phyloP scores from a whole-genome alignment of 2,888 invertebrate species.

The Torymus aiolomorphi region DNA sequence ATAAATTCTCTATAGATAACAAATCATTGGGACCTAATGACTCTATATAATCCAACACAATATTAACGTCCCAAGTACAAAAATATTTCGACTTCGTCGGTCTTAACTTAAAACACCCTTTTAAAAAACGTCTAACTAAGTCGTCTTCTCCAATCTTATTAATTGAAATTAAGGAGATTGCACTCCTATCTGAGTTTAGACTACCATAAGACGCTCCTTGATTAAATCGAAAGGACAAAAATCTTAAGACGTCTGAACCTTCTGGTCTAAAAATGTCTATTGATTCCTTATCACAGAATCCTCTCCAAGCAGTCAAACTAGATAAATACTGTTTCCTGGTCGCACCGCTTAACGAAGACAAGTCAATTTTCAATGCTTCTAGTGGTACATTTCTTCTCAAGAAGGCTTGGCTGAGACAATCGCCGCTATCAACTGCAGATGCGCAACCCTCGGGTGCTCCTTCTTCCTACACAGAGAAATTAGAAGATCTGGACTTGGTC shows the following conservation, averaged over 20 bases:
- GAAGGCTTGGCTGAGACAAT: background rate
- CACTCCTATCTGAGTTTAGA: background rate
- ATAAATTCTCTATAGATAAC: background rate
- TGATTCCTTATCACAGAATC: background rate
- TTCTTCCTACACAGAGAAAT: background rate
- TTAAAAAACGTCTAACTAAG: background rate
- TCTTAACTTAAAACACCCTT: background rate
- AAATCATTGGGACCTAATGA: background rate
- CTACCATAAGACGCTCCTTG: background rate
- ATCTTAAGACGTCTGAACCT: background rate
- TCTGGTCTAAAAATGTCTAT: background rate
- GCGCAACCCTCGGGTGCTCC: background rate
- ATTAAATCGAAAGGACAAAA: background rate
- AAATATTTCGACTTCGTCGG: constrained; percentile 30
- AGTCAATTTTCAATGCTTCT: background rate
- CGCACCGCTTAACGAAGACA: background rate
- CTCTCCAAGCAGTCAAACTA: background rate
- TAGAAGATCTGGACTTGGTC: background rate
- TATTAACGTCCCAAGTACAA: constrained; percentile 40
- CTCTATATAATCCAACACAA: constrained; percentile 15
- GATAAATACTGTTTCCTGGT: background rate
- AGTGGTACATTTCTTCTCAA: background rate
- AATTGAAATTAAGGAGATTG: background rate
- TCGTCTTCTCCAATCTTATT: background rate
- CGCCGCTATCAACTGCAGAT: background rate